phyloP scores from a whole-genome alignment of 2,113 vertebrate species.

The Nettapus auritus region DNA sequence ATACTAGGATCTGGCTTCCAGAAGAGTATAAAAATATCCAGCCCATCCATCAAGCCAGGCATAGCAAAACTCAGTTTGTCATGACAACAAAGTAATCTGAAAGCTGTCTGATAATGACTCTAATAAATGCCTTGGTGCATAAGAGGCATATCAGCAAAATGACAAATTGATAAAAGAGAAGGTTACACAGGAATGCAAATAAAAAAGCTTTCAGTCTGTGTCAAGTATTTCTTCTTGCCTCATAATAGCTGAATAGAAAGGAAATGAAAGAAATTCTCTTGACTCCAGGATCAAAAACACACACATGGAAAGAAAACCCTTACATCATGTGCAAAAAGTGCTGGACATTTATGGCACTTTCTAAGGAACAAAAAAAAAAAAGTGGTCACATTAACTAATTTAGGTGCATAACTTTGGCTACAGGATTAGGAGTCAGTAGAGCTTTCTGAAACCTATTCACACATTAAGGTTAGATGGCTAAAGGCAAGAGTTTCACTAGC shows the following conservation, averaged over 20 bases:
- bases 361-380: background rate
- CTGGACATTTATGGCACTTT: background rate
- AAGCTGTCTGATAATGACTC: constrained; percentile 56
- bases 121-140: constrained; percentile 59
- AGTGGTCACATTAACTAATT: background rate
- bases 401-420: background rate
- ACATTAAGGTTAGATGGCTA: background rate
- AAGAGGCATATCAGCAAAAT: constrained; percentile 63
- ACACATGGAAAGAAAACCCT: background rate
- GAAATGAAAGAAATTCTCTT: constrained; percentile 40
- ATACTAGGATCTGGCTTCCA: background rate
- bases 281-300: background rate
- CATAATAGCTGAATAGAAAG: constrained; percentile 32
- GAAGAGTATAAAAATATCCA: constrained; percentile 23
- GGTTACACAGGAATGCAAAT: constrained; percentile 53
- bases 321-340: background rate
- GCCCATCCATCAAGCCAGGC: constrained; percentile 39
- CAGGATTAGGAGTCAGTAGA: background rate
- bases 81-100: constrained; percentile 64
- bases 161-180: constrained; percentile 65
- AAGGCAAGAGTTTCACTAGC: background rate
- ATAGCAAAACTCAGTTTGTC: constrained; percentile 59
- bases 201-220: constrained; percentile 28
- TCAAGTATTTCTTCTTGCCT: constrained; percentile 34
- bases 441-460: background rate